Percentiles rank a stretch among this genome's conserved stretches.
Evolutionary conservation across 2,113 vertebrate species (phyloP).

Genomic region (Seriola aureovittata): DNA sequence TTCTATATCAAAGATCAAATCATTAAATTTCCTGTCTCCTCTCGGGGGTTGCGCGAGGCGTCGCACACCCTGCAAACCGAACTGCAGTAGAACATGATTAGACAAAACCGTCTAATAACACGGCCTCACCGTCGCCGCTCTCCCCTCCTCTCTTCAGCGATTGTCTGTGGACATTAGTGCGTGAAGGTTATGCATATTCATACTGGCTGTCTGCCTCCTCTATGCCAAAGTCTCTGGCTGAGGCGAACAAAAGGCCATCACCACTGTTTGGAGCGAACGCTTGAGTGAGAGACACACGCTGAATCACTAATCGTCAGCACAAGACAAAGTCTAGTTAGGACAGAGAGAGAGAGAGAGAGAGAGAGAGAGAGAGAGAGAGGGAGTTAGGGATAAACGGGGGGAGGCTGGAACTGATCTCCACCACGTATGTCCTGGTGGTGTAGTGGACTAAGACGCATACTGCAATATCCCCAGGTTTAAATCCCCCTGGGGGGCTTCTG

Average conservation of each 20-base stretch:
- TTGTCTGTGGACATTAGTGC: conserved; percentile 74
- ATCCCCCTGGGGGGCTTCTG: background rate
- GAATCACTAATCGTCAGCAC: conserved; percentile 59
- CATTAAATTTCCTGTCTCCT: conserved; percentile 14
- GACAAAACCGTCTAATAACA: conserved; percentile 45
- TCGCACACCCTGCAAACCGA: conserved; percentile 1
- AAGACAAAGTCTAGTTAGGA: conserved; percentile 8
- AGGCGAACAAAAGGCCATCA: conserved; percentile 70
- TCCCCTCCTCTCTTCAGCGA: conserved; percentile 43
- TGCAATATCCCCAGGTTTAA: background rate
- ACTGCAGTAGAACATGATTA: conserved; percentile 30
- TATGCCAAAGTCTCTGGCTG: conserved; percentile 45
- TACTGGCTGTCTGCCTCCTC: conserved; percentile 53
- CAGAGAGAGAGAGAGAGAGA: background rate
- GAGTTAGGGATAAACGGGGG: background rate
- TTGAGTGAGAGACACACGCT: conserved; percentile 46
- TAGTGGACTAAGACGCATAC: background rate
- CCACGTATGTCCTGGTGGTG: too few relatives aligned
- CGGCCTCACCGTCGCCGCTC: background rate
- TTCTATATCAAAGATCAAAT: conserved; percentile 23
- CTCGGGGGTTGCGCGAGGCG: background rate
- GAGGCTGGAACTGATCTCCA: conserved; percentile 8
- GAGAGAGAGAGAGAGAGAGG: background rate
- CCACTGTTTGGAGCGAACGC: conserved; percentile 54
- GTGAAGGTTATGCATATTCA: conserved; percentile 81